Evolutionary conservation across 2,797 vertebrate species (phyloP).

Genomic region (Oryzias sinensis): DNA sequence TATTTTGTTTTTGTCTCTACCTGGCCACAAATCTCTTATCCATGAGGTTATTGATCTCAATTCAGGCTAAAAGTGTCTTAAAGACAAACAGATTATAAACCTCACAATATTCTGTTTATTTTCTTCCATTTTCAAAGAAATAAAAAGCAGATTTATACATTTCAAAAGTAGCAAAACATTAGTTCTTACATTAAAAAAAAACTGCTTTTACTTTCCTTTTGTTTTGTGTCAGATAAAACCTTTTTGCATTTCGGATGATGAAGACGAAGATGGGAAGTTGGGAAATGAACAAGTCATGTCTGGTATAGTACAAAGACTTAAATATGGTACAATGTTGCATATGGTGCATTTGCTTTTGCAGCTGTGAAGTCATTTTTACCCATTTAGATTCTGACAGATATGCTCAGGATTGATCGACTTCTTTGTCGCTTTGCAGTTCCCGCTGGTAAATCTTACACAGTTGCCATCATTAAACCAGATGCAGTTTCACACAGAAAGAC

Average conservation of each 20-base stretch:
- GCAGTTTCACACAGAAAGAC: slow-evolving; percentile 85
- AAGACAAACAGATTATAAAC: too few species aligned
- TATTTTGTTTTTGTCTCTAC: too few species aligned
- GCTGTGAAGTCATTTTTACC: neutral
- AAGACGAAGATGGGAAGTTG: slow-evolving; percentile 62
- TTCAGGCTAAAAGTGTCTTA: too few species aligned
- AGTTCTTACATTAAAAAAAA: neutral
- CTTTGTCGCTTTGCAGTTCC: slow-evolving; percentile 67
- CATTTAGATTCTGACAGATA: slow-evolving; percentile 17
- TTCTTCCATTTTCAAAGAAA: neutral
- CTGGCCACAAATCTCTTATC: too few species aligned
- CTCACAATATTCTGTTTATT: too few species aligned
- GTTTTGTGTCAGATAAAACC: slow-evolving; percentile 77
- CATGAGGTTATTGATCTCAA: too few species aligned
- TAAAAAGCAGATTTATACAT: neutral
- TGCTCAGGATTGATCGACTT: slow-evolving; percentile 12
- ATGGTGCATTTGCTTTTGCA: neutral
- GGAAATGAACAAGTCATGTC: slow-evolving; percentile 66
- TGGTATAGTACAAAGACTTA: slow-evolving; percentile 62
- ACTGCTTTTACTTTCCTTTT: neutral
- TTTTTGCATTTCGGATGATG: slow-evolving; percentile 63
- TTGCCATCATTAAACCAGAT: slow-evolving; percentile 89
- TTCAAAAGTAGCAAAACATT: neutral
- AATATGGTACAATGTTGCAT: neutral
- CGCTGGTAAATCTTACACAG: slow-evolving; percentile 77